Evolutionary conservation across 2,797 vertebrate genomes (phyloP).

Genomic region (Premnoplex brunnescens): DNA sequence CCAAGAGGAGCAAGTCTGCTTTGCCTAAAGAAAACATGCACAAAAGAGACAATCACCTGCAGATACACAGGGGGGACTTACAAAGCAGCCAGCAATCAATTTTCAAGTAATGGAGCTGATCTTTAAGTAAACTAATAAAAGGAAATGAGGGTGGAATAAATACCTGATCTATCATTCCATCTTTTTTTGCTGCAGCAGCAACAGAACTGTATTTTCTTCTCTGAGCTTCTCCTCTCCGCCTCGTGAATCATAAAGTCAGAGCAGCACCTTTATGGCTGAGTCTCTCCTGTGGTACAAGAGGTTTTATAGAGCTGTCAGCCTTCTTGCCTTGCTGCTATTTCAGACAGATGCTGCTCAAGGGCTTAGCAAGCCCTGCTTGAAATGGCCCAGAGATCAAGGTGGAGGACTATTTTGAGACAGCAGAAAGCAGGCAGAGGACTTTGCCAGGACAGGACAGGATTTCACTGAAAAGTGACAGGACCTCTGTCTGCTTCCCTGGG

Average conservation of each 20-base stretch:
- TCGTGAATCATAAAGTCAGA: not conserved
- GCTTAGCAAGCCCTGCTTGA: not conserved
- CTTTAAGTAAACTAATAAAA: slow-evolving; percentile 1
- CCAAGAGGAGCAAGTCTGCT: not conserved
- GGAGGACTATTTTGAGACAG: not conserved
- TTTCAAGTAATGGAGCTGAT: not conserved
- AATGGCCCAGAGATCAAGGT: not conserved
- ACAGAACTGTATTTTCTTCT: not conserved
- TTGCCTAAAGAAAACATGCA: rapidly evolving
- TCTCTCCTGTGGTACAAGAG: not conserved
- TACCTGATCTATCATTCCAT: not conserved
- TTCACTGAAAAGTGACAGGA: not conserved
- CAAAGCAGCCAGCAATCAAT: not conserved
- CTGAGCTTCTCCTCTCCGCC: not conserved
- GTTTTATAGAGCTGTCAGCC: not conserved
- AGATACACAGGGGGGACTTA: not conserved
- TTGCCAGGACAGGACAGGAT: not conserved
- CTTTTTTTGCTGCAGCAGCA: not conserved
- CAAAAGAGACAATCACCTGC: not conserved
- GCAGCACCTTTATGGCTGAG: not conserved
- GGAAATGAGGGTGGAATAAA: not conserved
- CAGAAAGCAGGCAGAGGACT: not conserved
- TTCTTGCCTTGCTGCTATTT: not conserved
- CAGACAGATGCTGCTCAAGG: not conserved
- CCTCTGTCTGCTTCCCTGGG: not conserved